phyloP scores from a whole-genome alignment of 2,888 invertebrate species.

The Drosophila greeni region DNA sequence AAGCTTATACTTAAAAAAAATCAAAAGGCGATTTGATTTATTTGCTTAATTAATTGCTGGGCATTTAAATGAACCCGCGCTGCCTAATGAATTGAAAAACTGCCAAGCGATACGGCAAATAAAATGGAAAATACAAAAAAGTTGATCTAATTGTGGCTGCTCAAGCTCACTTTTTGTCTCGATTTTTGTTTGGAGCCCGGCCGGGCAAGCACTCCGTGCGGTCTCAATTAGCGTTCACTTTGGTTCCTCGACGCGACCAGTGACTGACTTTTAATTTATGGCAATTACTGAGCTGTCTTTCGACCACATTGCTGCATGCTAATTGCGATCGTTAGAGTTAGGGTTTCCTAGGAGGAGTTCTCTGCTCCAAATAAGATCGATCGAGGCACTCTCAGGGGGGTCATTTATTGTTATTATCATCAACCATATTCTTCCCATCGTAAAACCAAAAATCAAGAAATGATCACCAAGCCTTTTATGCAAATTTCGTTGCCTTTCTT shows the following conservation, averaged over 20 bases:
- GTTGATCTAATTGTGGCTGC: constrained; percentile 57
- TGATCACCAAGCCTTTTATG: constrained; percentile 46
- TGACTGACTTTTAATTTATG: constrained; percentile 63
- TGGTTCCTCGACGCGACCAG: constrained; percentile 28
- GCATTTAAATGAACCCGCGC: constrained; percentile 52
- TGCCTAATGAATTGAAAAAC: constrained; percentile 47
- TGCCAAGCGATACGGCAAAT: constrained; percentile 27
- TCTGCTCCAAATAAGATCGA: constrained; percentile 35
- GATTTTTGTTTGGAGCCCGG: constrained; percentile 4
- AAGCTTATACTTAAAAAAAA: constrained; percentile 20
- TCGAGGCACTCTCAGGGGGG: constrained; percentile 38
- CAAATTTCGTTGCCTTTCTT: constrained; percentile 46
- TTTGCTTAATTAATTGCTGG: constrained; percentile 63
- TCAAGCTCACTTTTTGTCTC: constrained; percentile 31
- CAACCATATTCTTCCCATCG: constrained; percentile 19
- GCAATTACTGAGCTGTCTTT: constrained; percentile 58
- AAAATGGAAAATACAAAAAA: constrained; percentile 51
- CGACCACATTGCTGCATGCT: constrained; percentile 48
- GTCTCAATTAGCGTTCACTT: constrained; percentile 57
- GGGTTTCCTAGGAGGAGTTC: constrained; percentile 14
- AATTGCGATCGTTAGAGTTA: constrained; percentile 48
- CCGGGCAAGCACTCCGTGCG: constrained; percentile 45
- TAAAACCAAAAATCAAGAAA: constrained; percentile 20
- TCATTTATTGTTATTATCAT: constrained; percentile 31
- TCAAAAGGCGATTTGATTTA: constrained; percentile 53